Base-by-base conservation (phyloP, 2,113 vertebrate species). In the Scortum barcoo region DNA sequence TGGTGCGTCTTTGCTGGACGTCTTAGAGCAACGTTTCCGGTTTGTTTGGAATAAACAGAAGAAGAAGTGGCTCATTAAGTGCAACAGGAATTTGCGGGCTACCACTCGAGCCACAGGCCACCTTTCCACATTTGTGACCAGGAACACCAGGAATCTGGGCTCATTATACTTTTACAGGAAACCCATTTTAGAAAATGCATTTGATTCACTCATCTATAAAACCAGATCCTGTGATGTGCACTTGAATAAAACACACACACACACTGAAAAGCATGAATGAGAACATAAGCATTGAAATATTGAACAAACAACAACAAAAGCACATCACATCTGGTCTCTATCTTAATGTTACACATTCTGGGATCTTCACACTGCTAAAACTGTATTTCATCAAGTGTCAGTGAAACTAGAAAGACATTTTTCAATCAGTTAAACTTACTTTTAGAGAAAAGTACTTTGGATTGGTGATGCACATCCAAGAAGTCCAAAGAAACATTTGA, bases 91-190 rank as follows among this genome's bases (percentile, higher is more conserved):
- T 86, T 7, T 76, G 76, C 44, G 88, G 58, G 24, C 28, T 33
- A 24, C 75, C 68, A 16, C 65, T 63, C n/a, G 28, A 57, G 67
- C 81, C 72, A 38, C 72, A 65, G 72, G 61, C 78, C 82, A 72
- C 44, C 54, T 12, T 24, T 20, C 51, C 58, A 79, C 81, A 72
- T 78, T 38, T 44, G 63, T 66, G 79, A 83, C 76, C 86, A 67
- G 44, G 42, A 83, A 50, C 79, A 68, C 84, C 89, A 86, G 80
- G 80, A 91, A 83, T 26, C 57, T 56, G 0, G n/a, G 19, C 65
- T 77, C 67, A 70, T 86, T 84, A 80, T 63, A 16, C 28, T 63
- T 69, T 88, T 81, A 85, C 70, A 80, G 82, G 77, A 89, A 87
- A 33, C 2, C 28, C 30, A 54, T 80, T 69, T 53, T 3, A 48